These are phyloP conservation scores for Paramormyrops hopkinsi DNA, from an alignment of 2,797 vertebrate genomes.

Conservation along the genomic window DNA sequence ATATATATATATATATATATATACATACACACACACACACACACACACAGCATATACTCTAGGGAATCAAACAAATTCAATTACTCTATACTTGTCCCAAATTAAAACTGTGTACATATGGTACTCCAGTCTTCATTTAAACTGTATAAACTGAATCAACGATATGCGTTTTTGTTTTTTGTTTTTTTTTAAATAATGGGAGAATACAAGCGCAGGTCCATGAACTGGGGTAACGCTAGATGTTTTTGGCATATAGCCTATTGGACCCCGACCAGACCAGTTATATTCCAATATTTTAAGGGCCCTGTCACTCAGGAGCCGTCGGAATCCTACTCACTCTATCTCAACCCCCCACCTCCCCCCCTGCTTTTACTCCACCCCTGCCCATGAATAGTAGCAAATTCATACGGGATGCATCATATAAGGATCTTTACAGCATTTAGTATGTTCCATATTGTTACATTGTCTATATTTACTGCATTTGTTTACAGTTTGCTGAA, in stretches of 20 bases:
- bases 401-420: neutral
- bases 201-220: neutral
- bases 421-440: neutral
- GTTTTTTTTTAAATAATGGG: neutral
- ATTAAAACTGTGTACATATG: neutral
- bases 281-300: neutral
- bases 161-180: neutral
- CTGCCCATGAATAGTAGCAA: neutral
- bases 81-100: neutral
- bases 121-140: neutral
- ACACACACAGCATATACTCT: neutral
- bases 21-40: neutral
- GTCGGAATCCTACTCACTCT: neutral
- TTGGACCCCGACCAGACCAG: neutral
- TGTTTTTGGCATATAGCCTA: neutral
- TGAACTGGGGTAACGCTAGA: neutral
- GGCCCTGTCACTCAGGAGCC: neutral
- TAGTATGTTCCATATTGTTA: neutral
- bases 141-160: neutral
- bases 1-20: neutral
- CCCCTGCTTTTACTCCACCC: neutral
- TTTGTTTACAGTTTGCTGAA: neutral
- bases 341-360: neutral
- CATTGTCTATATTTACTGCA: neutral
- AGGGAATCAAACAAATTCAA: neutral